Percentiles rank a stretch among this genome's conserved stretches.
Conservation (phyloP, 2,797 vertebrate species). For the Gallinago stenura region DNA sequence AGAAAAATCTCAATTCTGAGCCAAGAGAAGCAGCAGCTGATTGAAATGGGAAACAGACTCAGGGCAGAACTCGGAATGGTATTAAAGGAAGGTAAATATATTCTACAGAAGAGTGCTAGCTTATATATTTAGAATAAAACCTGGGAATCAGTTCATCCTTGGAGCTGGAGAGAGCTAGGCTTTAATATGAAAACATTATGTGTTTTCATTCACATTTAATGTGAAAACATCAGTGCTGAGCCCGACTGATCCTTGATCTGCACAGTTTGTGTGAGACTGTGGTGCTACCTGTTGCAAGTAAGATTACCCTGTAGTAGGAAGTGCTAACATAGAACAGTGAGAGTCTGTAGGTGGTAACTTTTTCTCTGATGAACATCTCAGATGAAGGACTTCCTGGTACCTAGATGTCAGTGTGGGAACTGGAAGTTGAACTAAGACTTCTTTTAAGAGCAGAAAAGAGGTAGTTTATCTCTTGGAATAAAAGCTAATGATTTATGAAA, state of each 20-base stretch:
- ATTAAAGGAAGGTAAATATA: slow-evolving; percentile 60
- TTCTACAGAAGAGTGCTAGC: not conserved
- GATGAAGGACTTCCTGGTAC: not conserved
- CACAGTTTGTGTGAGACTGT: not conserved
- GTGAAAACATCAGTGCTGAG: not conserved
- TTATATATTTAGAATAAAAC: not conserved
- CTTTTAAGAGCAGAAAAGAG: not conserved
- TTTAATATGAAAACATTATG: not conserved
- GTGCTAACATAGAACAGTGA: not conserved
- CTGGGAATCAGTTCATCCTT: not conserved
- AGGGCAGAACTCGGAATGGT: slow-evolving; percentile 74
- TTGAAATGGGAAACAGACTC: slow-evolving; percentile 89
- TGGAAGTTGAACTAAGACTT: not conserved
- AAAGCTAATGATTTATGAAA: not conserved
- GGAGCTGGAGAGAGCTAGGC: not conserved
- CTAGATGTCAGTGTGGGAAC: not conserved
- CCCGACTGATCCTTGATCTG: not conserved
- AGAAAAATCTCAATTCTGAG: slow-evolving; percentile 81
- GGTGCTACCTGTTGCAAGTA: not conserved
- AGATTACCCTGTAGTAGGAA: not conserved
- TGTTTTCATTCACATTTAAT: not conserved
- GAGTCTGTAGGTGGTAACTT: not conserved
- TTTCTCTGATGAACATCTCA: not conserved
- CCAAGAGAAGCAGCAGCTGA: slow-evolving; percentile 87
- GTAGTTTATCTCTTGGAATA: not conserved